phyloP scores from a whole-genome alignment of 2,888 invertebrate species.

The Brachyptera putata region DNA sequence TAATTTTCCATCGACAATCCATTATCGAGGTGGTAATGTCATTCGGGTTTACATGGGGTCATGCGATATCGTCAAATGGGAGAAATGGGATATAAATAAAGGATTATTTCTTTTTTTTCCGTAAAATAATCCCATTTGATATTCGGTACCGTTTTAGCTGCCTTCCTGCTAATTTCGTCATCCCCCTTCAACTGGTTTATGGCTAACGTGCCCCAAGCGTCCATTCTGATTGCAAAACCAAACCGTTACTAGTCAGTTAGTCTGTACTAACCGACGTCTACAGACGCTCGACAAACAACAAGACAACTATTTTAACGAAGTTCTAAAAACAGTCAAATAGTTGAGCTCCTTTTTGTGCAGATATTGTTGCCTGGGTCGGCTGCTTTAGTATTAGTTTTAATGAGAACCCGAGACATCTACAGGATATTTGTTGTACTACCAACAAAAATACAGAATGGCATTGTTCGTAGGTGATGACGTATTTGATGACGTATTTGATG shows the following conservation, averaged over 20 bases:
- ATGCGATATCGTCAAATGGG: too few species aligned
- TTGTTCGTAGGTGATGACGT: too few species aligned
- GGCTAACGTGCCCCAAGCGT: conserved; percentile 67
- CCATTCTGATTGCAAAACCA: too few species aligned
- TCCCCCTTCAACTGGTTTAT: conserved; percentile 62
- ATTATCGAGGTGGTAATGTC: too few species aligned
- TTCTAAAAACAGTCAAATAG: conserved; percentile 20
- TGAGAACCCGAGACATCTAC: neutral
- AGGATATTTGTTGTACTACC: neutral
- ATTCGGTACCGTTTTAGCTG: conserved; percentile 40
- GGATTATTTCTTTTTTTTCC: too few species aligned
- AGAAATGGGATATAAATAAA: too few species aligned
- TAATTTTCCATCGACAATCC: too few species aligned
- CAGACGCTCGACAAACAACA: neutral
- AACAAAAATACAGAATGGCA: neutral
- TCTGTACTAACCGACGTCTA: too few species aligned
- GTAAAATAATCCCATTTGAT: too few species aligned
- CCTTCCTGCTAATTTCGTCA: conserved; percentile 51
- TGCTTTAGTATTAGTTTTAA: neutral
- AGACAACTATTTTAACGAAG: conserved; percentile 7
- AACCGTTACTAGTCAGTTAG: too few species aligned
- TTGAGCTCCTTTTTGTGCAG: neutral
- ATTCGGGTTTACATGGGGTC: too few species aligned
- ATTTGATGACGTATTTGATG: neutral
- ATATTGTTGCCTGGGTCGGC: conserved; percentile 18